Evolutionary conservation across 1,140 invertebrate genomes (phyloP).

Genomic region (Telenomus remus): DNA sequence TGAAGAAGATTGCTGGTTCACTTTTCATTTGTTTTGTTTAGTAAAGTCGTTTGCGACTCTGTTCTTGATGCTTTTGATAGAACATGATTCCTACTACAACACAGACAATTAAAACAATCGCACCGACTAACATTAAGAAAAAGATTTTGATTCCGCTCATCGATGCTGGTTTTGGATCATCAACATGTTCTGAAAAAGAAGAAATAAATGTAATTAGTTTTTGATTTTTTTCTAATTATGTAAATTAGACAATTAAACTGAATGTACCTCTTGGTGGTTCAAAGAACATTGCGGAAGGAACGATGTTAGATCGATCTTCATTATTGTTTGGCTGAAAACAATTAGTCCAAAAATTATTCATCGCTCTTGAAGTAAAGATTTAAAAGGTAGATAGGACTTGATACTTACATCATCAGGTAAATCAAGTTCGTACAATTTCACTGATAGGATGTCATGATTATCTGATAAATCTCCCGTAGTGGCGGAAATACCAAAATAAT

Average conservation of each 20-base stretch:
- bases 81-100: slow-evolving; percentile 92
- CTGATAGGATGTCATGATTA: slow-evolving; percentile 95
- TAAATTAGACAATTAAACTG: slow-evolving; percentile 1
- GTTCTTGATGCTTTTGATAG: slow-evolving; percentile 93
- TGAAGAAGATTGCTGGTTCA: background rate
- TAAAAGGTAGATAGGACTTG: background rate
- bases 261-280: slow-evolving; percentile 85
- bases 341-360: background rate
- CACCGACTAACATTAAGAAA: slow-evolving; percentile 86
- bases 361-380: no score
- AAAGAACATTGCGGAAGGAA: slow-evolving; percentile 87
- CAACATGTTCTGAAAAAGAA: slow-evolving; percentile 83
- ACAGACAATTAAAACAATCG: slow-evolving; percentile 85
- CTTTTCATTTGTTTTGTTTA: slow-evolving; percentile 66
- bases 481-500: slow-evolving; percentile 95
- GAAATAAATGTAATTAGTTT: slow-evolving; percentile 18
- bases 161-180: slow-evolving; percentile 88
- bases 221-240: background rate
- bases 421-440: slow-evolving; percentile 94
- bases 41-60: slow-evolving; percentile 93
- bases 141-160: slow-evolving; percentile 93
- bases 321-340: slow-evolving; percentile 78
- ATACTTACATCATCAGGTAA: slow-evolving; percentile 81
- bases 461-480: slow-evolving; percentile 98
- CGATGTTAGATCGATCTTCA: slow-evolving; percentile 83